Conservation (phyloP, 2,888 invertebrate species). For the Cataglyphis livida region DNA sequence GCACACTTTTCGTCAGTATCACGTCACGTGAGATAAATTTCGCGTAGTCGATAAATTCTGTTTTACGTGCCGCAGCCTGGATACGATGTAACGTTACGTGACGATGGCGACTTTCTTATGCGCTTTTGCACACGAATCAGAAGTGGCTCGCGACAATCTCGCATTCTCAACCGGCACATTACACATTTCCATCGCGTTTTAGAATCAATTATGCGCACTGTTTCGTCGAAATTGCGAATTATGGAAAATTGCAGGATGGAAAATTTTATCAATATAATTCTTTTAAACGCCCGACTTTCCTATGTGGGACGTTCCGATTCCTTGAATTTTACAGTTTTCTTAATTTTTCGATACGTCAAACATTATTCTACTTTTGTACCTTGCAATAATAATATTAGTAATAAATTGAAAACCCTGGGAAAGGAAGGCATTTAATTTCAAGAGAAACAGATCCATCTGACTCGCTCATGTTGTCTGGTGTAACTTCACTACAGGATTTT, state of each 20-base stretch:
- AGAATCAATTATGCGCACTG: neutral
- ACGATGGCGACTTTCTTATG: conserved; percentile 56
- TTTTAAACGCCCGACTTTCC: neutral
- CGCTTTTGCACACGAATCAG: conserved; percentile 51
- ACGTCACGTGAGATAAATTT: conserved; percentile 65
- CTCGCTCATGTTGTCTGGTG: neutral
- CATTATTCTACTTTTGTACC: neutral
- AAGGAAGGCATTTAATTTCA: neutral
- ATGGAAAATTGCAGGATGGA: neutral
- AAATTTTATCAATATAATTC: neutral
- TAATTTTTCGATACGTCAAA: neutral
- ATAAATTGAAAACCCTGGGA: neutral
- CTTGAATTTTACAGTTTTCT: neutral
- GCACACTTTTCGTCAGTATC: conserved; percentile 48
- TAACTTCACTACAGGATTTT: neutral
- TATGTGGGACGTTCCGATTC: neutral
- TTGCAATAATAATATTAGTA: neutral
- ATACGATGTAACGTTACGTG: conserved; percentile 62
- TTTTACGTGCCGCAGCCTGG: conserved; percentile 65
- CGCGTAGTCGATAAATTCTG: conserved; percentile 68
- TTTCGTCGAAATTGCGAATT: neutral
- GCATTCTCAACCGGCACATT: neutral
- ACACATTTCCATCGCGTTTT: neutral
- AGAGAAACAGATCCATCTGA: neutral
- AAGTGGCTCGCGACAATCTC: conserved; percentile 28